Evolutionary conservation across 2,113 vertebrate species (phyloP).

Genomic region (Motacilla tschutschensis): DNA sequence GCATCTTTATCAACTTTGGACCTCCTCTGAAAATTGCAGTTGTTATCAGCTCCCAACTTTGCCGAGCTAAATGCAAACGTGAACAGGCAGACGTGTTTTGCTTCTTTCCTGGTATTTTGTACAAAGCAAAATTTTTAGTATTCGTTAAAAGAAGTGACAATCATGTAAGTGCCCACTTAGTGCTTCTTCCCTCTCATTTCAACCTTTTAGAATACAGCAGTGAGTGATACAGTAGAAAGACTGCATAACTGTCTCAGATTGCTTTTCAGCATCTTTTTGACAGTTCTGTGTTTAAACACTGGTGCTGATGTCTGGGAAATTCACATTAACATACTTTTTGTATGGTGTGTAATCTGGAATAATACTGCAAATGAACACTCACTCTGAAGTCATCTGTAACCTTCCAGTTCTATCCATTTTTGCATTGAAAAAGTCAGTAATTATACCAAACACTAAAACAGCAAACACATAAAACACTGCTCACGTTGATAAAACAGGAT

Average conservation of each 20-base stretch:
- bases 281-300: slow-evolving; percentile 69
- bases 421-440: not conserved
- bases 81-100: not conserved
- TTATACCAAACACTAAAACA: not conserved
- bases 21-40: not conserved
- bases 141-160: slow-evolving; percentile 51
- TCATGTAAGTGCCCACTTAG: slow-evolving; percentile 66
- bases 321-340: slow-evolving; percentile 45
- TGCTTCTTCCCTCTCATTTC: slow-evolving; percentile 42
- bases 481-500: not conserved
- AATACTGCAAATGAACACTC: slow-evolving; percentile 2
- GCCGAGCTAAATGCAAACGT: not conserved
- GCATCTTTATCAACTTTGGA: not conserved
- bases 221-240: slow-evolving; percentile 54
- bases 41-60: not conserved
- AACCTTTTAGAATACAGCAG: slow-evolving; percentile 31
- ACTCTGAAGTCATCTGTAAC: not conserved
- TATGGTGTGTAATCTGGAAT: not conserved
- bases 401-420: not conserved
- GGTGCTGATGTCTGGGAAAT: slow-evolving; percentile 52
- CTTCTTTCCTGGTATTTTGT: not conserved
- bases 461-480: slow-evolving; percentile 3
- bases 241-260: slow-evolving; percentile 55
- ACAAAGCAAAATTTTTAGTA: slow-evolving; percentile 30
- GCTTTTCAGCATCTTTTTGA: slow-evolving; percentile 65